Evolutionary conservation across 2,797 vertebrate genomes (phyloP), one percentile per base, ranked within the genome.

Genomic region (Ptychobarbus kaznakovi): DNA sequence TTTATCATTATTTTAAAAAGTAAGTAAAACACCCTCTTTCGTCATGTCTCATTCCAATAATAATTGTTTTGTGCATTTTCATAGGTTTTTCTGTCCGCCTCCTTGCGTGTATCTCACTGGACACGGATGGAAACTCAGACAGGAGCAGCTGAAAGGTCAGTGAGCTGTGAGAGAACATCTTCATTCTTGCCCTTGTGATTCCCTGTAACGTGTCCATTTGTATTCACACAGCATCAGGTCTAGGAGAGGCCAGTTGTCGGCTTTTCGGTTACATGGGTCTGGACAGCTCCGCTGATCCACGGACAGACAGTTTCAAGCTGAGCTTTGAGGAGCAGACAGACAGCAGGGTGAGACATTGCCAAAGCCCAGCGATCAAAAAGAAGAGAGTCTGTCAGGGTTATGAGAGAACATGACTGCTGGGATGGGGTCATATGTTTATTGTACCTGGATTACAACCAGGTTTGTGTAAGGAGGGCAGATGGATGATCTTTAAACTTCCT

Each of bases 21-120:
- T 12, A 35, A 25, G 9, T 49, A 66, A 66, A 12, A 28, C 11
- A 28, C 10, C 7, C n/a, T 73, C 8, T 32, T 40, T 25, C 10
- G 28, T 56, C 35, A 70, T 53, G 28, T 35, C 44, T 32, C 15
- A 49, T 11, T 22, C 4, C 18, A 74, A 12, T 56, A 68, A 46
- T 16, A 22, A 77, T 3, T 6, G 32, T 80, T 65, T 28, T 63
- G 40, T 65, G 20, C 66, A 6, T 76, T 18, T 83, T 32, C 56
- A 32, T 18, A 99, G 97, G 91, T 99, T 99, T 92, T 99, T 99
- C 94, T 99, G 97, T 3, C 98, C 98, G 15, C 98, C 98, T 15
- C 98, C 98, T 11, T 99, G 97, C 68, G 97, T 99, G 87, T 98
- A 97, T 92, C 95, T 99, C 89, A 93, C 94, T 0, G 97, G 97